Evolutionary conservation across 2,113 vertebrate genomes (phyloP), one percentile per base, ranked within the genome.

Genomic region (Neoarius graeffei): DNA sequence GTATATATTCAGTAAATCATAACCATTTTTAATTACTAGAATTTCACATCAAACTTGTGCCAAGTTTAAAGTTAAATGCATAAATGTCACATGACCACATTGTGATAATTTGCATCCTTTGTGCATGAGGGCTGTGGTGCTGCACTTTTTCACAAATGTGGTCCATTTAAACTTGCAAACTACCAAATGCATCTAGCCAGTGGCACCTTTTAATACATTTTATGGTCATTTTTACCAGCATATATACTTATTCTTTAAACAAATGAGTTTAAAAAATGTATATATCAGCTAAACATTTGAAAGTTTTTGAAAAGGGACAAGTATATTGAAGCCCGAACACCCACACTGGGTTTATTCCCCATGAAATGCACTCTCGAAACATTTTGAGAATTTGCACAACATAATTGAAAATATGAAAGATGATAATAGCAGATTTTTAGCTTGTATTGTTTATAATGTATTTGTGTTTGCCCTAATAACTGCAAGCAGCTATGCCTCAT

Each of bases 311-410:
- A 81, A 81, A 81, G 7, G 25, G 14, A 17, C 10, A 7, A 27
- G n/a, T 57, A 5, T 81, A 13, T 60, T 20, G 56, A 30, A 80
- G 14, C 14, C n/a, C n/a, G 66, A 57, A 85, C 25, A 56, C 62
- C 27, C 19, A 7, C 30, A 6, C 35, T 60, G 54, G 14, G 30
- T 52, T 86, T 56, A 23, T 23, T 80, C 14, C 54, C 71, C 7
- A 57, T 23, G 23, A 59, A 56, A 88, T 84, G 84, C 81, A 86
- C 76, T 88, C 27, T 17, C 35, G 11, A 86, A 84, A 69, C 48
- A 0, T 56, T 88, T 79, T 23, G 19, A 64, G 15, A 57, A 84
- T 85, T 90, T 89, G 87, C 87, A 90, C 85, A 88, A 73, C 60
- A 5, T 27, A 30, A 64, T 7, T 54, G n/a, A 85, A 85, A 69